Base-by-base conservation (phyloP, 2,797 vertebrate species). In the Adrianichthys oophorus region DNA sequence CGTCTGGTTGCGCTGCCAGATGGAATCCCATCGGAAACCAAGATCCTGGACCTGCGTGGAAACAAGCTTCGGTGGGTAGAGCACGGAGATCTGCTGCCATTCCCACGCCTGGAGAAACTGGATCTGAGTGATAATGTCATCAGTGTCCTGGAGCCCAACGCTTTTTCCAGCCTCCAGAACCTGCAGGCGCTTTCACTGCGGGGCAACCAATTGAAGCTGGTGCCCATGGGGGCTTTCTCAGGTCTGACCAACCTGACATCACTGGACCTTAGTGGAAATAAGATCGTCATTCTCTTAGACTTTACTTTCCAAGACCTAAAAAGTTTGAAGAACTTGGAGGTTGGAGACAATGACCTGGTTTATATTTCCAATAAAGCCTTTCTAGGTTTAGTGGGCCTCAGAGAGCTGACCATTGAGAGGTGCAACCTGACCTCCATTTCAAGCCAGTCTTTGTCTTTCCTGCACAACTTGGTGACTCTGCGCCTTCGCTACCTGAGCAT, bases 301-400 rank as follows among this genome's bases (percentile, higher is more conserved):
- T 95, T 94, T 80, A 94, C 93, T 58, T 99, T 99, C 82, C 96
- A 96, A 87, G 97, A 98, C 72, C 87, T 99, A 65, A 87, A 77
- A 53, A 94, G 88, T 84, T 90, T 99, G 5, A 93, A 89, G 67
- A 91, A 89, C 65, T 91, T 99, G 52, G 95, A 98, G 54, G 94
- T 99, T n/a, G 98, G 97, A 0, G 96, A 99, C 89, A 99, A 99
- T 0, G 95, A 99, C 87, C 78, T 99, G 83, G 96, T 99, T 73
- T 99, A 98, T 86, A 95, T 99, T 87, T 96, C 98, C n/a, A 97
- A 95, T 15, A 93, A 95, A 13, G 97, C 98, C 61, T 99, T 99
- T 76, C 86, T 94, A 0, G 98, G 98, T 55, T 85, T 99, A 47
- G 90, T 95, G 1, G 93, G 93, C 3, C 91, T 99, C 41, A 92